Base-by-base conservation (phyloP, 2,113 vertebrate species). In the Catharus fuscescens region DNA sequence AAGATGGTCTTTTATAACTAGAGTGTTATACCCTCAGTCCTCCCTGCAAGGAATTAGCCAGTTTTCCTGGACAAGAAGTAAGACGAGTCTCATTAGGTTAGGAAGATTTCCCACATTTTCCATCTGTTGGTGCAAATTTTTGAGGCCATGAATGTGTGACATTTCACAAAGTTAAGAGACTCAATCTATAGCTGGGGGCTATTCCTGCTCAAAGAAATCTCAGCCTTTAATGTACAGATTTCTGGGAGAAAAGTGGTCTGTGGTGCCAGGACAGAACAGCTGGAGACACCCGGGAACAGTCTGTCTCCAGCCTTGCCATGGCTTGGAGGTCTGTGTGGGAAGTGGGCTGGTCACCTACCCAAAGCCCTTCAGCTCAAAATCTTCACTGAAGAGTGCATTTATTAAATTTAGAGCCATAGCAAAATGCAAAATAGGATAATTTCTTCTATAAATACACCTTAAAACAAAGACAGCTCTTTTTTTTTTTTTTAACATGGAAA, bases 61-160 rank as follows among this genome's bases (percentile, higher is more conserved):
- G 84, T 48, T 92, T 92, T 91, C 86, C 88, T 95, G 76, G 76
- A 74, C 38, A 74, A 93, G 71, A 83, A 90, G 32, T 76, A 65
- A 80, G 70, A 91, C 0, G 0, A 38, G 61, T 73, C 53, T 90
- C 71, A 72, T 86, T 54, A 56, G n/a, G 21, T 70, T 78, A 78
- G 34, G 52, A 86, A 90, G 64, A 88, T 90, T 92, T 92, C 40
- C 72, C 95, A 97, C 64, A 88, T 95, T 95, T 96, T 97, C 96
- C 92, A 74, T 95, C 88, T 80, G 60, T 60, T 56, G 67, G 52
- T 86, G 52, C 86, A 88, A 81, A 90, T 80, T 77, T 80, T 90
- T 92, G 80, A 92, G 82, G 71, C 48, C 72, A 82, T 2, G 6
- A 57, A 72, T 76, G 28, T 59, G 82, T 90, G 90, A 90, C 74